phyloP scores from a whole-genome alignment of 2,888 invertebrate genomes.

The Aporophyla nigra region DNA sequence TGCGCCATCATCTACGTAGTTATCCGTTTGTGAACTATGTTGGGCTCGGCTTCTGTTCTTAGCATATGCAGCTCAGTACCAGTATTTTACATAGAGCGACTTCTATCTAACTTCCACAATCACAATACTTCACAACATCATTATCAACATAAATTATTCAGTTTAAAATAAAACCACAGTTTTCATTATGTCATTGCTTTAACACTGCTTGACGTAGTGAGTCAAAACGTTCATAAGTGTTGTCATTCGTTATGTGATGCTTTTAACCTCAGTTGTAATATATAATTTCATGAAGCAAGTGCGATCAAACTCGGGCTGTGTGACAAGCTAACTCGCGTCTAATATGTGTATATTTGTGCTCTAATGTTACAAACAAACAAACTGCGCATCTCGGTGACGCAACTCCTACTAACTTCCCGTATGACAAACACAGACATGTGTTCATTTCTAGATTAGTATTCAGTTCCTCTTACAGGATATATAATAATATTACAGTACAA shows the following conservation, averaged over 20 bases:
- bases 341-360: slow-evolving; percentile 45
- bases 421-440: slow-evolving; percentile 38
- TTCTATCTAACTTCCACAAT: too few species aligned
- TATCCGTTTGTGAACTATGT: background rate
- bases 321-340: slow-evolving; percentile 11
- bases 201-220: too few species aligned
- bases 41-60: background rate
- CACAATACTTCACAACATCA: too few species aligned
- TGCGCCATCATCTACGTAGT: too few species aligned
- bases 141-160: too few species aligned
- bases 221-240: background rate
- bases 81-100: too few species aligned
- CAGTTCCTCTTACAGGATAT: slow-evolving; percentile 1
- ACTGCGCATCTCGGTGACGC: slow-evolving; percentile 18
- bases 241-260: background rate
- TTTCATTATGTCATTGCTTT: too few species aligned
- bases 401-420: slow-evolving; percentile 31
- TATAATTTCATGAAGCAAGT: slow-evolving; percentile 21
- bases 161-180: too few species aligned
- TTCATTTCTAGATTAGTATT: slow-evolving; percentile 26
- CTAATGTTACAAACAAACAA: slow-evolving; percentile 51
- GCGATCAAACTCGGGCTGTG: slow-evolving; percentile 2
- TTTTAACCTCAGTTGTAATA: background rate
- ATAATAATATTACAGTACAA: background rate
- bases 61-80: too few species aligned